phyloP scores from a whole-genome alignment of 2,888 invertebrate genomes.

The Dromius quadrimaculatus region DNA sequence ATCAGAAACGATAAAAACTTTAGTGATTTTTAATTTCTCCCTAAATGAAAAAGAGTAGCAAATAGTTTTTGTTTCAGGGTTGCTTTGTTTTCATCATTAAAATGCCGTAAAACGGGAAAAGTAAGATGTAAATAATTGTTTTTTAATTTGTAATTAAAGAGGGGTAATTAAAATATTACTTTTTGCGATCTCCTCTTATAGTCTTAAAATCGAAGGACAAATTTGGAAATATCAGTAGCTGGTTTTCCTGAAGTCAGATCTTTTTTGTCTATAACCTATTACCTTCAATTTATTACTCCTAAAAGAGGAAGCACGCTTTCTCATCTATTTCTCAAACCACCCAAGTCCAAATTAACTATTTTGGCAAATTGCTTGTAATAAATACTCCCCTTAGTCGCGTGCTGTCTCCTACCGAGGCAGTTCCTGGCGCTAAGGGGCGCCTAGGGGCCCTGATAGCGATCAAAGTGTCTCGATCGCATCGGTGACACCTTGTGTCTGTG shows the following conservation, averaged over 20 bases:
- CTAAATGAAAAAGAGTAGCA: slow-evolving; percentile 36
- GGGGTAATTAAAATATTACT: slow-evolving; percentile 24
- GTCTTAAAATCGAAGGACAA: too few relatives aligned
- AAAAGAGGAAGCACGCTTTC: neutral
- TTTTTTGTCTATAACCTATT: neutral
- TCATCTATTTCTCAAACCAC: slow-evolving; percentile 1
- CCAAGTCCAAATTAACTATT: slow-evolving; percentile 24
- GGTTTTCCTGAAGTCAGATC: neutral
- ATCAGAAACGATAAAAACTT: slow-evolving; percentile 42
- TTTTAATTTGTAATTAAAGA: slow-evolving; percentile 31
- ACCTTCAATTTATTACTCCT: neutral
- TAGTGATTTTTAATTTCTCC: slow-evolving; percentile 39
- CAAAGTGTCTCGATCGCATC: slow-evolving; percentile 27
- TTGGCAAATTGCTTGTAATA: slow-evolving; percentile 42
- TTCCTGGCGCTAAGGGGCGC: slow-evolving; percentile 2
- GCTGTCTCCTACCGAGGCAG: slow-evolving; percentile 16
- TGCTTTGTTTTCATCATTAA: slow-evolving; percentile 36
- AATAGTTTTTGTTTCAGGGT: slow-evolving; percentile 28
- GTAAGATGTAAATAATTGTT: slow-evolving; percentile 21
- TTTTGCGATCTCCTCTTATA: too few relatives aligned
- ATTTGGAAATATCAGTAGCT: too few relatives aligned
- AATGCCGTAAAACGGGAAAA: slow-evolving; percentile 30
- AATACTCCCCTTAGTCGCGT: slow-evolving; percentile 28
- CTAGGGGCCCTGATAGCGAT: slow-evolving; percentile 26
- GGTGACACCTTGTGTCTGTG: slow-evolving; percentile 40